Conservation (phyloP, 2,888 invertebrate genomes). For the Drosophila leonis region DNA sequence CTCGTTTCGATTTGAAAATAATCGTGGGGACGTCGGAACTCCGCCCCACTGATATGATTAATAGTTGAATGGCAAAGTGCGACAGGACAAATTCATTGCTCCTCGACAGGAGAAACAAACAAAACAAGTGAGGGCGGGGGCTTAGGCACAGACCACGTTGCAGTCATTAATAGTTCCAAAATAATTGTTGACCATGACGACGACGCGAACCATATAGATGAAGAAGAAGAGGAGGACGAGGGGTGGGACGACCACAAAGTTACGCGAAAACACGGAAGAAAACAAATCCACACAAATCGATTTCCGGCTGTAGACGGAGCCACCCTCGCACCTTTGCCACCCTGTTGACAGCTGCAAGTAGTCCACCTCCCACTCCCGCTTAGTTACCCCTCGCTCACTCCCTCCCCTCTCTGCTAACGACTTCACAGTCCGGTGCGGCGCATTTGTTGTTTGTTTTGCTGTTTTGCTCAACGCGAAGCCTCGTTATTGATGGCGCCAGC, state of each 20-base stretch:
- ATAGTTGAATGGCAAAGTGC: conserved; percentile 68
- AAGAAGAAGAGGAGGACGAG: not conserved
- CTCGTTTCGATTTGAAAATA: conserved; percentile 44
- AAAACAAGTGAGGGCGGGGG: conserved; percentile 19
- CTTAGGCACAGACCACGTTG: conserved; percentile 45
- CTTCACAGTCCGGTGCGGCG: conserved; percentile 57
- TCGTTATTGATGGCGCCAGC: conserved; percentile 72
- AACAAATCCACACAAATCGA: conserved; percentile 81
- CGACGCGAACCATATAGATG: not conserved
- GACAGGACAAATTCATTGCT: conserved; percentile 74
- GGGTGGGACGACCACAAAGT: conserved; percentile 43
- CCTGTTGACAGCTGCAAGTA: conserved; percentile 75
- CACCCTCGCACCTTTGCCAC: conserved; percentile 49
- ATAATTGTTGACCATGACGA: conserved; percentile 78
- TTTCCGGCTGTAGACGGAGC: conserved; percentile 57
- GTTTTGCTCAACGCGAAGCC: conserved; percentile 67
- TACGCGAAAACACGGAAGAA: conserved; percentile 63
- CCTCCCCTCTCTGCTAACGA: conserved; percentile 42
- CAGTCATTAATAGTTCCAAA: conserved; percentile 76
- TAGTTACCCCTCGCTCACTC: not conserved
- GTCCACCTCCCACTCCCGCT: conserved; percentile 19
- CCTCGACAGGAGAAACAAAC: conserved; percentile 66
- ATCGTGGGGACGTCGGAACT: conserved; percentile 33
- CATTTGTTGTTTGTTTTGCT: conserved; percentile 69
- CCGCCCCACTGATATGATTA: conserved; percentile 64